Evolutionary conservation across 2,113 vertebrate genomes (phyloP).

Genomic region (Himantopus leucocephalus): DNA sequence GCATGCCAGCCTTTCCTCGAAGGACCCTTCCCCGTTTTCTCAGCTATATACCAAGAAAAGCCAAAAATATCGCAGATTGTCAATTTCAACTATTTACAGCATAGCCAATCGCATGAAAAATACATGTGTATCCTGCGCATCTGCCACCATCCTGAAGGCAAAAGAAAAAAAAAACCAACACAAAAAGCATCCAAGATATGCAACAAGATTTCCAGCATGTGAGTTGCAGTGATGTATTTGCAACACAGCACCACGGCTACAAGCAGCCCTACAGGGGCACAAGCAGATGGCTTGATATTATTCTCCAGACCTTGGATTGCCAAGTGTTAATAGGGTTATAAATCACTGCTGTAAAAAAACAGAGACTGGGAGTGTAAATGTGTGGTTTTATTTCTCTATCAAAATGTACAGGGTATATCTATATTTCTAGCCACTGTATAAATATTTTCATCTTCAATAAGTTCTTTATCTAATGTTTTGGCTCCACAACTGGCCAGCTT

Average conservation of each 20-base stretch:
- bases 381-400: background rate
- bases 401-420: background rate
- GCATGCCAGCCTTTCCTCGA: background rate
- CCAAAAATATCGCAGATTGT: background rate
- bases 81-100: constrained; percentile 14
- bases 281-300: constrained; percentile 52
- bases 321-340: constrained; percentile 52
- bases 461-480: background rate
- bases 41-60: background rate
- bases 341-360: constrained; percentile 30
- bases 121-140: background rate
- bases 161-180: background rate
- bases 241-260: background rate
- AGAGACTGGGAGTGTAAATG: background rate
- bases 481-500: background rate
- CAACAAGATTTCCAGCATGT: background rate
- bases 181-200: background rate
- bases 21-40: background rate
- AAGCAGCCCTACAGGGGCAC: constrained; percentile 27
- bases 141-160: constrained; percentile 26
- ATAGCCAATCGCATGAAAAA: background rate
- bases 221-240: background rate
- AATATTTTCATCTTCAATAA: background rate
- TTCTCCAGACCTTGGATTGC: constrained; percentile 12
- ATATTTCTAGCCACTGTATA: background rate